These are phyloP conservation scores for Plutomurus gul DNA, from an alignment of 1,140 invertebrate genomes.

Conservation along the genomic window DNA sequence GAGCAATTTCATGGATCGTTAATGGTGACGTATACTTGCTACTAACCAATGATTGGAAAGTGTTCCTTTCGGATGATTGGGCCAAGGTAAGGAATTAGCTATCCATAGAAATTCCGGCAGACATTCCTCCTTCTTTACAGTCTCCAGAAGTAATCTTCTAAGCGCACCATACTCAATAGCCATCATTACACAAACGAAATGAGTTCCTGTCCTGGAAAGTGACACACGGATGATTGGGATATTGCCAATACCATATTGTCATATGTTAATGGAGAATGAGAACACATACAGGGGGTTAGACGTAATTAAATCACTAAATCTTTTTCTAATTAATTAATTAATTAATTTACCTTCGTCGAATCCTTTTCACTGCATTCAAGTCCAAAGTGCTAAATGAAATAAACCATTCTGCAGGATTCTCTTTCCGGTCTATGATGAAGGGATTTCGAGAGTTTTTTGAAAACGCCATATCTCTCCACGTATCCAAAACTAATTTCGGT, in stretches of 20 bases:
- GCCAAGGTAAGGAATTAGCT: conserved; percentile 30
- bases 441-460: conserved; percentile 11
- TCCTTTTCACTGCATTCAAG: not conserved
- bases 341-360: too few relatives aligned
- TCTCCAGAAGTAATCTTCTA: conserved; percentile 9
- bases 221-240: too few relatives aligned
- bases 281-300: too few relatives aligned
- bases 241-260: too few relatives aligned
- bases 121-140: not conserved
- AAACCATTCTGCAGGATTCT: conserved; percentile 7
- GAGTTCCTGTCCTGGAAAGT: conserved; percentile 35
- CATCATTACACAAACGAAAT: conserved; percentile 38
- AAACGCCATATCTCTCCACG: conserved; percentile 11
- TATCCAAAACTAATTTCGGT: not conserved
- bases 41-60: conserved; percentile 36
- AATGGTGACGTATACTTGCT: not conserved
- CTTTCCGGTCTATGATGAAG: not conserved
- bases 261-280: too few relatives aligned
- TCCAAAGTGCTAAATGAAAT: conserved; percentile 37
- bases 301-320: too few relatives aligned
- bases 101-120: conserved; percentile 35
- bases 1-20: too few relatives aligned
- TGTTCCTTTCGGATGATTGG: conserved; percentile 11
- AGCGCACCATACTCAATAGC: conserved; percentile 27
- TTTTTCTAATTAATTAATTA: too few relatives aligned